Evolutionary conservation across 37 sponge, comb jelly and placozoan species (phyloP).

Genomic region (Theonella swinhoei): DNA sequence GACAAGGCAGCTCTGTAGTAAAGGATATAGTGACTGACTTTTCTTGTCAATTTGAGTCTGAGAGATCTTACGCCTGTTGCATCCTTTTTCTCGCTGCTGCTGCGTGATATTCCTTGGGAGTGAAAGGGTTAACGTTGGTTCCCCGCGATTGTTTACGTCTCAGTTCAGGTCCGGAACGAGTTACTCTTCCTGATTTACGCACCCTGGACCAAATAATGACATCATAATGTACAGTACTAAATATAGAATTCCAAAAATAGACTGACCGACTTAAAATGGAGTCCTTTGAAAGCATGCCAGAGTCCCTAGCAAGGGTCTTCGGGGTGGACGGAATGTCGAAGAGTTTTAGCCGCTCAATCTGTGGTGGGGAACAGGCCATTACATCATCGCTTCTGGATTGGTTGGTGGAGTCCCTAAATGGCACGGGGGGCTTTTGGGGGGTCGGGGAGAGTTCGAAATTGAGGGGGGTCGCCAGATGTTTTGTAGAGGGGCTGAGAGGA

Average conservation of each 20-base stretch:
- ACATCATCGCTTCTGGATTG: slow-evolving; percentile 4
- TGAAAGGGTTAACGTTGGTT: slow-evolving; percentile 90
- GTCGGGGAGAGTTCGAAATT: slow-evolving; percentile 1
- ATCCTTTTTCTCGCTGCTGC: background rate
- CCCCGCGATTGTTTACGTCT: slow-evolving; percentile 64
- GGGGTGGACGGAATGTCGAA: slow-evolving; percentile 84
- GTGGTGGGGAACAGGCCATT: slow-evolving; percentile 47
- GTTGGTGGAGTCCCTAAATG: background rate
- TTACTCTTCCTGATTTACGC: slow-evolving; percentile 7
- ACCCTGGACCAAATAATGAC: background rate
- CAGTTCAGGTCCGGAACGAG: slow-evolving; percentile 51
- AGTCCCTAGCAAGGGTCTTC: slow-evolving; percentile 51
- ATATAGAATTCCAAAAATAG: background rate
- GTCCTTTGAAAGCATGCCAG: slow-evolving; percentile 16
- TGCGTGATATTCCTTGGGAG: slow-evolving; percentile 67
- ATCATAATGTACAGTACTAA: background rate
- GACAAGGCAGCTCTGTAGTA: background rate
- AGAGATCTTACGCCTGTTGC: background rate
- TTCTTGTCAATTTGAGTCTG: background rate
- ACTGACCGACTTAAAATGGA: background rate
- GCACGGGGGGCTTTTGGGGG: background rate
- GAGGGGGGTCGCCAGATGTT: background rate
- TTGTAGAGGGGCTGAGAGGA: background rate
- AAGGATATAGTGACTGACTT: no score
- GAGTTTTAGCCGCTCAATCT: slow-evolving; percentile 58